A percentile compares a stretch with the other conserved stretches of the same genome.
These are phyloP conservation scores for Sandelia bainsii DNA, from an alignment of 2,797 vertebrate genomes.

Conservation along the genomic window DNA sequence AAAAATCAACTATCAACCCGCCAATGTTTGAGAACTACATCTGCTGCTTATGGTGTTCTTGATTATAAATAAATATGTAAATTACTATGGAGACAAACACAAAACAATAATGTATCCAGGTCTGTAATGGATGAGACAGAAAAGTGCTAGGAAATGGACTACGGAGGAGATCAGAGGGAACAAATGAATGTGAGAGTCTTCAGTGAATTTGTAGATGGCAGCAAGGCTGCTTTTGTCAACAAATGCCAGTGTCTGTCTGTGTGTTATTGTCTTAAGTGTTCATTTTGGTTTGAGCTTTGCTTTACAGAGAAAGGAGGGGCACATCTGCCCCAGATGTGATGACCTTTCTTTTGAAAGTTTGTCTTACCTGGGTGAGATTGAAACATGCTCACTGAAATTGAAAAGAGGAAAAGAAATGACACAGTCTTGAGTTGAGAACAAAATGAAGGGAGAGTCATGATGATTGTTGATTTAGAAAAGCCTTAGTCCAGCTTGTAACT, in stretches of 20 bases:
- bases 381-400: constrained; percentile 26
- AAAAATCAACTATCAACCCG: constrained; percentile 38
- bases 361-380: neutral
- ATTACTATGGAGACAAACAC: constrained; percentile 35
- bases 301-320: constrained; percentile 26
- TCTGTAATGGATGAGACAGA: constrained; percentile 18
- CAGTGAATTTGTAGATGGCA: constrained; percentile 29
- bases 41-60: constrained; percentile 63
- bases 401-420: neutral
- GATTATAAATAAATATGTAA: constrained; percentile 54
- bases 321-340: neutral
- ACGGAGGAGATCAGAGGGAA: constrained; percentile 9
- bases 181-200: constrained; percentile 23
- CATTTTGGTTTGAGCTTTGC: constrained; percentile 64
- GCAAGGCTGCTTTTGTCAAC: constrained; percentile 59
- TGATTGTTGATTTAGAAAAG: constrained; percentile 59
- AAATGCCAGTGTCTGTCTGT: constrained; percentile 55
- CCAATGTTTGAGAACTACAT: constrained; percentile 62
- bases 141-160: constrained; percentile 23
- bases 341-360: constrained; percentile 5
- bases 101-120: constrained; percentile 35
- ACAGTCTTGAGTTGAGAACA: neutral
- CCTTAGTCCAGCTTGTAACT: constrained; percentile 65
- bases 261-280: constrained; percentile 64
- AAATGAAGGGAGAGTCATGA: neutral